Base-by-base conservation (phyloP, 2,888 invertebrate species). In the Tenthredo amoena region DNA sequence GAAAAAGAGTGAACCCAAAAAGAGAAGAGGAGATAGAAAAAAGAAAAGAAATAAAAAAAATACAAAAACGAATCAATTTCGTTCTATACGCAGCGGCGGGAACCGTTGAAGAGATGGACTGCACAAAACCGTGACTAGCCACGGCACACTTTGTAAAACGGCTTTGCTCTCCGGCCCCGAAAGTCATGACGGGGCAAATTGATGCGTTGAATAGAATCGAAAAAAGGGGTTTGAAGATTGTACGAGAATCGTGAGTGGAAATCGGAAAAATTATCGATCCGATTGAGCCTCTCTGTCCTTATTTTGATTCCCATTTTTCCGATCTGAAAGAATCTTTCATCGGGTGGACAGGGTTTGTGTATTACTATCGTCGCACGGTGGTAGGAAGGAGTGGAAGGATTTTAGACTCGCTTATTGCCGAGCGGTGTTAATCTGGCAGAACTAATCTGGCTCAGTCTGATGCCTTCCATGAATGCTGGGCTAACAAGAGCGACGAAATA, bases 361-460 rank as follows among this genome's bases (percentile, higher is more conserved):
- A 3, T 68, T 34, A 34, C 15, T 34, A 47, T 47, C 47, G 15
- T 18, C 34, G 5, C 31, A 26, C 34, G 6, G 55, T 26, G 6
- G 47, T 34, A 18, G 18, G 55, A 0, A 77, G 12, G 40, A 37
- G 40, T 3, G 10, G 40, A 50, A 34, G 50, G 18, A 77, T 77
- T 55, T 77, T 77, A 31, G 31, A 31, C 50, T 21, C 31, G 65
- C 31, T 83, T 83, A 47, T 83, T 68, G 65, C 68, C 83, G 83
- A 62, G 62, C 92, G 92, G 92, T 92, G 92, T 92, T 93, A 93
- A 93, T 93, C 93, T 92, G 91, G 91, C 91, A 92, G 92, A 93
- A 93, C 92, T 92, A 92, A 92, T 93, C 91, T 90, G 89, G 89
- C 90, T 92, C 91, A 91, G 92, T 92, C 90, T 92, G 92, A 91